Conservation (phyloP, 1,140 invertebrate species). For the Contarinia nasturtii region DNA sequence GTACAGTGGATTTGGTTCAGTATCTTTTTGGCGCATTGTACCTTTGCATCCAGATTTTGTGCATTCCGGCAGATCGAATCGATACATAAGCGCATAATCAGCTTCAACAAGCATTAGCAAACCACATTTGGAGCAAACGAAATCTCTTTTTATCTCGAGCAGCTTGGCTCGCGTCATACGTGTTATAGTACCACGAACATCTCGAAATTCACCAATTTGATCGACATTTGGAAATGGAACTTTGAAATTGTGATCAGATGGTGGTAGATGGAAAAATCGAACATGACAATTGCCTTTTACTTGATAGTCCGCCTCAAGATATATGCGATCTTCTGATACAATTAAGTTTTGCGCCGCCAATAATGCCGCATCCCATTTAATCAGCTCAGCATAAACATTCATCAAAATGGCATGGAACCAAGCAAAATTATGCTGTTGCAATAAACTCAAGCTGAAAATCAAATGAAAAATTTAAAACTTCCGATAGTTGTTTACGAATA, state of each 20-base stretch:
- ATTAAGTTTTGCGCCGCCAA: constrained; percentile 36
- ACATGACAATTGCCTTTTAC: constrained; percentile 45
- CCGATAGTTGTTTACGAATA: no score
- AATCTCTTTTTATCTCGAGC: constrained; percentile 52
- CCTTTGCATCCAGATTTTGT: constrained; percentile 36
- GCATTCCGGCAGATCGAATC: constrained; percentile 38
- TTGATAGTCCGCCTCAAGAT: constrained; percentile 8
- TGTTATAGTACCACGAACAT: constrained; percentile 50
- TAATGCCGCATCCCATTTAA: constrained; percentile 39
- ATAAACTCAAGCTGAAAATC: constrained; percentile 33
- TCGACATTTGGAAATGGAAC: constrained; percentile 40
- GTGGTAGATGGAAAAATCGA: constrained; percentile 34
- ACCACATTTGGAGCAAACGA: constrained; percentile 62
- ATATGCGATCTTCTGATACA: constrained; percentile 23
- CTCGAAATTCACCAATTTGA: constrained; percentile 44
- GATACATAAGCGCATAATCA: constrained; percentile 44
- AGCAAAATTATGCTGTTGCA: constrained; percentile 35
- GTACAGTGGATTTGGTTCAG: constrained; percentile 29
- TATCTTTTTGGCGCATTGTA: constrained; percentile 27
- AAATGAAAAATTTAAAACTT: no score
- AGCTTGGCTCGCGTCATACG: constrained; percentile 54
- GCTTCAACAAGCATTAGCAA: constrained; percentile 42
- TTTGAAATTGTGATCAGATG: constrained; percentile 34
- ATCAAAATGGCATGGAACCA: constrained; percentile 34
- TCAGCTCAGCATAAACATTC: constrained; percentile 31